Evolutionary conservation across 2,888 invertebrate genomes (phyloP).

Genomic region (Lithophane leautieri): DNA sequence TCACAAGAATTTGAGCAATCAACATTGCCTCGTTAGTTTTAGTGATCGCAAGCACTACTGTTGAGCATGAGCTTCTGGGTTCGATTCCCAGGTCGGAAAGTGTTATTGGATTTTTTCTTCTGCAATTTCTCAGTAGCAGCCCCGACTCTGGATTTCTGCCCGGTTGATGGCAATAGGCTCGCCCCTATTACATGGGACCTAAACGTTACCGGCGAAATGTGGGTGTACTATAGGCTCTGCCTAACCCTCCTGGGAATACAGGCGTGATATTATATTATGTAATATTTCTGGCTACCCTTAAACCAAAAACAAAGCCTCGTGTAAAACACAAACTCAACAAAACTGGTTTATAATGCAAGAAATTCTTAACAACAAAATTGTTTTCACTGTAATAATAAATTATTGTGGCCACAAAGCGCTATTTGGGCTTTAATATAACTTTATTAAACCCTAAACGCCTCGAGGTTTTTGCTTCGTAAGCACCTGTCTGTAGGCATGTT

Average conservation of each 20-base stretch:
- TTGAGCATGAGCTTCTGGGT: background rate
- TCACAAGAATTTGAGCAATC: constrained; percentile 6
- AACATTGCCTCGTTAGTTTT: background rate
- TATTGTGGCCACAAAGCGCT: constrained; percentile 39
- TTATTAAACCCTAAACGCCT: constrained; percentile 58
- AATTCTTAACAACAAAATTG: constrained; percentile 50
- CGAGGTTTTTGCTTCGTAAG: constrained; percentile 36
- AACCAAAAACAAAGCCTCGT: constrained; percentile 14
- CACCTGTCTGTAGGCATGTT: constrained; percentile 45
- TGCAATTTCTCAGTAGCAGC: background rate
- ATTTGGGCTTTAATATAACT: constrained; percentile 49
- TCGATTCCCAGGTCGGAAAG: background rate
- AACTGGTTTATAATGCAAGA: constrained; percentile 37
- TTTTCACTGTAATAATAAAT: constrained; percentile 51
- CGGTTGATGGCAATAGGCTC: background rate
- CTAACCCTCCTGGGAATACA: background rate
- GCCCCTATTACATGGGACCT: no score
- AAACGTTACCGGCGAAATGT: no score
- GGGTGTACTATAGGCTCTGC: background rate
- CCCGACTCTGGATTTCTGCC: background rate
- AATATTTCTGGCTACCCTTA: background rate
- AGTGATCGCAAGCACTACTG: no score
- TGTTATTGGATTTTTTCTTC: background rate
- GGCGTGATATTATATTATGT: background rate
- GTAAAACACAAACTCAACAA: constrained; percentile 29